Evolutionary conservation across 1,140 invertebrate species (phyloP), one percentile per base, ranked within the genome.

Genomic region (Hyles euphorbiae): DNA sequence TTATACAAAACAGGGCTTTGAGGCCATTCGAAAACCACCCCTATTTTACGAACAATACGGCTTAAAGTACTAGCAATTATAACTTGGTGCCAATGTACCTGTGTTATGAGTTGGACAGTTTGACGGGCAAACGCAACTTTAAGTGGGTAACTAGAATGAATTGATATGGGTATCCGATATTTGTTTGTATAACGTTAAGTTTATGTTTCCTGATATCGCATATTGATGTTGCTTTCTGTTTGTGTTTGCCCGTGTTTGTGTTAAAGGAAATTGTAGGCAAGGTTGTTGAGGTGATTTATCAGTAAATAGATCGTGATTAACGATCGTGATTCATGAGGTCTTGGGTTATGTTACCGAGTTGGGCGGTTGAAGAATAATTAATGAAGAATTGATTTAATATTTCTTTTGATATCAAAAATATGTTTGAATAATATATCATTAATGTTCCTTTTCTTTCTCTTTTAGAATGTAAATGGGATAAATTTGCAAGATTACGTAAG

Each of bases 21-120:
- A 63, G 61, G 56, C 22, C 43, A 59, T 8, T 4, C 45, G 47
- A 62, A 40, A 60, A 58, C 53, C n/a, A 58, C 22, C 57, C 53
- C 65, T 73, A 71, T 52, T 6, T 6, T 22, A 34, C 2, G 56
- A 49, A 45, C 5, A 34, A 56, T 51, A 77, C 45, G 53, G 48
- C 3, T 44, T 58, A 57, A 6, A 12, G 33, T 9, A 32, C n/a
- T 4, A 6, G 60, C 40, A 68, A 49, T 34, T 51, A 22, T 54
- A 70, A 61, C 12, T 58, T 70, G 65, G 65, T 58, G 9, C 32
- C 50, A 57, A 57, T 56, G 54, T 78, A 78, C 73, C 74, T 79
- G 72, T 64, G 72, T 77, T 68, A 70, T 71, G 56, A 83, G 80
- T 85, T 81, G 68, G 82, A 85, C 82, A 85, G 70, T 83, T 85